Evolutionary conservation across 2,888 invertebrate genomes (phyloP).

Genomic region (Xylota segnis): DNA sequence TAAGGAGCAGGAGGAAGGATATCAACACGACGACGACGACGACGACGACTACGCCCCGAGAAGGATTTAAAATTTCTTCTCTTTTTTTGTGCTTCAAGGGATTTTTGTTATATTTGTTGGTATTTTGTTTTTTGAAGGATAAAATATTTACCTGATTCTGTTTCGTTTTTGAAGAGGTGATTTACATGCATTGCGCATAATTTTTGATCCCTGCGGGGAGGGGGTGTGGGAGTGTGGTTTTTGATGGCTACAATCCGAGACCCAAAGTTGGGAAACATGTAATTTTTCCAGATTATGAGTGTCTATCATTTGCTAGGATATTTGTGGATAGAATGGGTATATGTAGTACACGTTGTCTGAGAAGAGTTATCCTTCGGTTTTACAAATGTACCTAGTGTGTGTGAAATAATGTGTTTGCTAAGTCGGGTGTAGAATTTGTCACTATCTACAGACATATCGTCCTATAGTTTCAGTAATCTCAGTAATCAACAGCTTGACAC

Average conservation of each 20-base stretch:
- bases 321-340: too few species aligned
- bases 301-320: too few species aligned
- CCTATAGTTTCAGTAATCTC: too few species aligned
- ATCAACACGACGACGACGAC: neutral
- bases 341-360: too few species aligned
- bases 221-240: constrained; percentile 2
- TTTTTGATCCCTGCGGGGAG: constrained; percentile 1
- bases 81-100: neutral
- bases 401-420: too few species aligned
- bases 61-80: constrained; percentile 15
- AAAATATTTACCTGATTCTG: constrained; percentile 27
- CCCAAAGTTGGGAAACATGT: neutral
- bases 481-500: too few species aligned
- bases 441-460: too few species aligned
- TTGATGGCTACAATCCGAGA: neutral
- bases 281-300: neutral
- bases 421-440: too few species aligned
- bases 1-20: neutral
- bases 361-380: too few species aligned
- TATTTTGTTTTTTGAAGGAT: constrained; percentile 32
- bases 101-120: constrained; percentile 19
- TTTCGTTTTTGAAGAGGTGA: neutral
- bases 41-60: too few species aligned
- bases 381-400: too few species aligned
- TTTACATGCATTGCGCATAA: constrained; percentile 27